Evolutionary conservation across 2,888 invertebrate genomes (phyloP).

Genomic region (Gari tellinella): DNA sequence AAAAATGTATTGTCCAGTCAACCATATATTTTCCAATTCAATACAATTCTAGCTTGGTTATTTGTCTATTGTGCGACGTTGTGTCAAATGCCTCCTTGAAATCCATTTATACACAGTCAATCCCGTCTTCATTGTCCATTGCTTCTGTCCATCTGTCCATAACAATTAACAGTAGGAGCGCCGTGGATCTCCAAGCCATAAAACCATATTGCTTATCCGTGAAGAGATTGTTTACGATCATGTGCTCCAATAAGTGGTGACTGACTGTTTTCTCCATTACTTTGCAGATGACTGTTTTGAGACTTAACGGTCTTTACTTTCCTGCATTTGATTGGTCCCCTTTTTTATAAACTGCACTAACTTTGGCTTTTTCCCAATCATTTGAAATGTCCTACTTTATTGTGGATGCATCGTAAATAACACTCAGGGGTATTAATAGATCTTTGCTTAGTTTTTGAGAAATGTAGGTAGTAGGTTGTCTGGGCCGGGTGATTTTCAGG

Average conservation of each 20-base stretch:
- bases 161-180: constrained; percentile 9
- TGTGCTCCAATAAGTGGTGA: constrained; percentile 8
- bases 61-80: constrained; percentile 10
- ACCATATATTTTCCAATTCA: constrained; percentile 10
- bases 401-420: constrained; percentile 5
- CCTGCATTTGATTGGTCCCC: constrained; percentile 16
- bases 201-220: constrained; percentile 10
- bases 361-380: constrained; percentile 7
- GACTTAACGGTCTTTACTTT: constrained; percentile 17
- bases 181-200: constrained; percentile 4
- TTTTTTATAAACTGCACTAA: constrained; percentile 16
- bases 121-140: constrained; percentile 9
- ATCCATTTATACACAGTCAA: constrained; percentile 20
- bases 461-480: constrained; percentile 9
- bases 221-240: constrained; percentile 2
- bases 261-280: constrained; percentile 6
- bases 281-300: constrained; percentile 15
- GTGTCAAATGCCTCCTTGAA: constrained; percentile 20
- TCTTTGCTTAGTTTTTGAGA: constrained; percentile 11
- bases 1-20: constrained; percentile 11
- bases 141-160: constrained; percentile 23
- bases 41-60: constrained; percentile 3
- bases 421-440: constrained; percentile 8
- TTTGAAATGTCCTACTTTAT: not conserved
- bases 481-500: constrained; percentile 16